A percentile compares a stretch with the other conserved stretches of the same genome.
phyloP scores from a whole-genome alignment of 2,797 vertebrate genomes.

The Peromyscus attwateri region DNA sequence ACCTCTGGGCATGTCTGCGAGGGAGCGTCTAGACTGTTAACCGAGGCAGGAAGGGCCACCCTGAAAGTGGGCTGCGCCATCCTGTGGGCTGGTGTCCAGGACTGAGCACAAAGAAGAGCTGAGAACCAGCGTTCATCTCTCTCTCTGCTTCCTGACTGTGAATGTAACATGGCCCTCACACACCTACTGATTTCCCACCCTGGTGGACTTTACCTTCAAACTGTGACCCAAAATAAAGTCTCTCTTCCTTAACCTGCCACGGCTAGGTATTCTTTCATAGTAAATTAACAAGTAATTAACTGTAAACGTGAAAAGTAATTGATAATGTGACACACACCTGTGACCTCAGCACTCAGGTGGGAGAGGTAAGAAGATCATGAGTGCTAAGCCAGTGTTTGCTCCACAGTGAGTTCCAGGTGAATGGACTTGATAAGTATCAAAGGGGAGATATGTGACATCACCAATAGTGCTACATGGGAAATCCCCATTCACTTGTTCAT shows the following conservation, averaged over 20 bases:
- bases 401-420: not conserved
- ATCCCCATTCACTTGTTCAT: not conserved
- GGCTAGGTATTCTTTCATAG: not conserved
- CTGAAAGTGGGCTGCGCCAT: not conserved
- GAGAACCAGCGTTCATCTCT: fast-evolving
- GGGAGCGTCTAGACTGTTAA: not conserved
- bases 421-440: not conserved
- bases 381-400: not conserved
- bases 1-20: not conserved
- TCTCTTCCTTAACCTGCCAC: not conserved
- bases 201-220: not conserved
- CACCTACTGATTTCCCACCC: not conserved
- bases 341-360: not conserved
- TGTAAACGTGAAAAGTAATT: not conserved
- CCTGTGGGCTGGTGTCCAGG: not conserved
- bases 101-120: not conserved
- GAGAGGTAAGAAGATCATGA: not conserved
- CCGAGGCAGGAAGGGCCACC: not conserved
- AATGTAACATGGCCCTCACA: too few relatives aligned
- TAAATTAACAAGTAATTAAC: too few relatives aligned
- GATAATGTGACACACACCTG: not conserved
- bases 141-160: not conserved
- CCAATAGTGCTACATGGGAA: not conserved
- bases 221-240: not conserved
- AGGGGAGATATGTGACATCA: not conserved